These are phyloP conservation scores for Eupelmus urozonus DNA, from an alignment of 2,888 invertebrate genomes.

Conservation along the genomic window DNA sequence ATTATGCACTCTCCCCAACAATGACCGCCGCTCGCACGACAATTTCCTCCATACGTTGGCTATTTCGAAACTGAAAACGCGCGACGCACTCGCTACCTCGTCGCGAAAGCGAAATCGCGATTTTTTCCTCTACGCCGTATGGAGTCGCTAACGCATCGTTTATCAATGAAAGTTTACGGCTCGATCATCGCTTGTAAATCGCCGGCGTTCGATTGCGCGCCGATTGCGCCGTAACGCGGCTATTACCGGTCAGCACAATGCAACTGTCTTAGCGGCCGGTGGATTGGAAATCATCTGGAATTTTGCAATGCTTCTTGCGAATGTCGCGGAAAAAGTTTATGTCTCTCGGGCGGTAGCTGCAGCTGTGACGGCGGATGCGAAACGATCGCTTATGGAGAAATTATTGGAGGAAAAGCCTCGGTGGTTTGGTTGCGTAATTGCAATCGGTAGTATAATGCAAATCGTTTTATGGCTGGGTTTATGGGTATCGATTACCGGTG, in stretches of 20 bases:
- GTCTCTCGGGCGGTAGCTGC: neutral
- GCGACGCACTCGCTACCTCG: neutral
- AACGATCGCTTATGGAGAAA: neutral
- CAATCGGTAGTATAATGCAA: too few relatives aligned
- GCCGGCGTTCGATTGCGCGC: neutral
- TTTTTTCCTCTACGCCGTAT: neutral
- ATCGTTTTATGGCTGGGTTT: too few relatives aligned
- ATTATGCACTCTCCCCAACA: too few relatives aligned
- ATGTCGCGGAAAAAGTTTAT: slow-evolving; percentile 3
- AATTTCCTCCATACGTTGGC: slow-evolving; percentile 41
- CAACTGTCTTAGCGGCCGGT: neutral
- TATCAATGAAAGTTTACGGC: slow-evolving; percentile 35
- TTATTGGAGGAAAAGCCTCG: neutral
- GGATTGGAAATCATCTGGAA: slow-evolving; percentile 13
- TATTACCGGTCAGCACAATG: slow-evolving; percentile 8
- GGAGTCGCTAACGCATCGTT: neutral
- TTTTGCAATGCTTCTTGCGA: slow-evolving; percentile 15
- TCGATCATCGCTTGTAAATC: slow-evolving; percentile 1
- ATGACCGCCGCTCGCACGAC: neutral
- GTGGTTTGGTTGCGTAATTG: too few relatives aligned
- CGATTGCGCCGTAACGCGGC: neutral
- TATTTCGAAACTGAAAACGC: slow-evolving; percentile 4
- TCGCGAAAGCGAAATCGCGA: slow-evolving; percentile 48
- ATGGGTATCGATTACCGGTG: too few relatives aligned
- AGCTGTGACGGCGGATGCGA: slow-evolving; percentile 8